Evolutionary conservation across 1,140 invertebrate species (phyloP), one percentile per base, ranked within the genome.

Genomic region (Ostrea edulis): DNA sequence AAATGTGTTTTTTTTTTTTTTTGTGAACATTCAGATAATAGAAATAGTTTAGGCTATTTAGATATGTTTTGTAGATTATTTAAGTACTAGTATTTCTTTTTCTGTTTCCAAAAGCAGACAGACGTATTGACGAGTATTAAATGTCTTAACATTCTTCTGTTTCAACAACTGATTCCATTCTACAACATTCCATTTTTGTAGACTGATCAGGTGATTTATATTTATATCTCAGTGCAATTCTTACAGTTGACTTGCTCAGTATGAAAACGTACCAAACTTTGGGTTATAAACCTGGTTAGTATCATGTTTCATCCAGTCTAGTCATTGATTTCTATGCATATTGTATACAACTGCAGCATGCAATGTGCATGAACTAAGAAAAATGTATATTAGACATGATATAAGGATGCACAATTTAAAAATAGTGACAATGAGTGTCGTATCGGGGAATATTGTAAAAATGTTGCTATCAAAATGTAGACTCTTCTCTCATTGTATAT

Each of bases 171-270:
- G 29, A 35, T 77, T 77, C 68, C 68, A 77, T 77, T 77, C 25
- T 77, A 77, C 68, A 77, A 77, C 68, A 77, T 77, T 77, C 68
- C 68, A 25, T 77, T 25, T 77, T 25, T 77, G 65, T 77, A 35
- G 25, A 77, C 68, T 77, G 25, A 77, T 77, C 22, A 77, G 29
- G 25, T 29, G 68, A 77, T 29, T 77, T 29, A 12, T 62, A 62
- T 62, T 62, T 62, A 62, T 62, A 62, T 20, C 55, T 77, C 29
- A 77, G 68, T 77, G 68, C 68, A 77, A 77, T 77, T 35, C 29
- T 25, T 77, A 35, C 68, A 14, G 12, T 77, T 29, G 14, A 25
- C 14, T 29, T 77, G 25, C 68, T 29, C 11, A 77, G 25, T 29
- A 77, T 11, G 29, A 25, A 35, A 77, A 77, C 14, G 68, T 71